These are phyloP conservation scores for Tenthredo scrophulariae DNA, from an alignment of 2,888 invertebrate genomes.

Conservation along the genomic window DNA sequence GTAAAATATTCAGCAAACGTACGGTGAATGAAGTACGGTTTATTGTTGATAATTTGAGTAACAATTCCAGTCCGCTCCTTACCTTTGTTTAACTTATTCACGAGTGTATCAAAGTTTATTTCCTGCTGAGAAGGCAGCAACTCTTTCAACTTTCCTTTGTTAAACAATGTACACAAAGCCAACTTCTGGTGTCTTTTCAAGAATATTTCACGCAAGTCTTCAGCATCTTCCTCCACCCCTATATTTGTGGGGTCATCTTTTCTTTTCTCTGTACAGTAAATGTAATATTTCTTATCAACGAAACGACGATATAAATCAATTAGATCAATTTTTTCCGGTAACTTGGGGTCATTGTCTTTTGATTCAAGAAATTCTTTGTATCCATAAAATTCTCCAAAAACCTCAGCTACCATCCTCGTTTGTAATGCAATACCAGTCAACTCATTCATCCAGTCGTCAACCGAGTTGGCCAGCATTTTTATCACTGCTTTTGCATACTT, in stretches of 20 bases:
- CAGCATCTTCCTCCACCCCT: slow-evolving; percentile 5
- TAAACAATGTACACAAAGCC: slow-evolving; percentile 16
- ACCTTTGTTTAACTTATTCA: neutral
- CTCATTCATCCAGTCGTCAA: neutral
- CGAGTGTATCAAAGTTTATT: neutral
- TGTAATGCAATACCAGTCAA: slow-evolving; percentile 18
- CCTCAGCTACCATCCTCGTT: slow-evolving; percentile 16
- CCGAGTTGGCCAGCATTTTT: neutral
- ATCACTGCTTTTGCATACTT: neutral
- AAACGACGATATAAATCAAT: neutral
- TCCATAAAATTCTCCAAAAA: neutral
- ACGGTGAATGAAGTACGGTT: slow-evolving; percentile 5
- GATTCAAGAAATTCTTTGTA: neutral
- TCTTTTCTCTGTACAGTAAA: slow-evolving; percentile 18
- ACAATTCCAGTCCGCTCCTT: slow-evolving; percentile 21
- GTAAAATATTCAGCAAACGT: slow-evolving; percentile 24
- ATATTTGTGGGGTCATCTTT: slow-evolving; percentile 8
- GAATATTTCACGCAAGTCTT: slow-evolving; percentile 8
- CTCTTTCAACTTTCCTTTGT: neutral
- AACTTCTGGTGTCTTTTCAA: slow-evolving; percentile 4
- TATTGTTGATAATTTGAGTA: slow-evolving; percentile 2
- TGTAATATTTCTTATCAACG: neutral
- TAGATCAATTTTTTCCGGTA: neutral
- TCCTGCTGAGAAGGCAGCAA: neutral
- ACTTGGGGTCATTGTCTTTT: neutral